A percentile compares a stretch with the other conserved stretches of the same genome.
Evolutionary conservation across 2,888 invertebrate genomes (phyloP).

Genomic region (Rhamphomyia laevipes): DNA sequence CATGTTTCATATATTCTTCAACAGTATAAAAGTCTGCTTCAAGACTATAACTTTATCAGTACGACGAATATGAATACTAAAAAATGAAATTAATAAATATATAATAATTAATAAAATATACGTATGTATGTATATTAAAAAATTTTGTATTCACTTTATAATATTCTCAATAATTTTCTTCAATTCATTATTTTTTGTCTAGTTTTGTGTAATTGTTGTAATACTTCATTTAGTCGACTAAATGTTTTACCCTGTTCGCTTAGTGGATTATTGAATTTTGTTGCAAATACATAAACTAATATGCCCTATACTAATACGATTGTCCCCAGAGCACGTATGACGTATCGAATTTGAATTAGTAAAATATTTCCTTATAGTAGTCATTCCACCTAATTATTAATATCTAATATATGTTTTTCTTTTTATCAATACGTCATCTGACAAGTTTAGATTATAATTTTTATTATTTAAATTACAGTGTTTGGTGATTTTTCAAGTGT

Average conservation of each 20-base stretch:
- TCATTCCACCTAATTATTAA: too few species aligned
- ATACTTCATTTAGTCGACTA: slow-evolving; percentile 59
- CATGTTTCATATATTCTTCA: slow-evolving; percentile 91
- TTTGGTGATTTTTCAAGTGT: too few species aligned
- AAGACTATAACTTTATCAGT: slow-evolving; percentile 91
- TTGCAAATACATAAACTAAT: slow-evolving; percentile 34
- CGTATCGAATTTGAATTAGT: slow-evolving; percentile 16
- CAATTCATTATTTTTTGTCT: slow-evolving; percentile 68
- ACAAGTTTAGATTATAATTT: too few species aligned
- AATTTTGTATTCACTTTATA: slow-evolving; percentile 41
- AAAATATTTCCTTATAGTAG: too few species aligned
- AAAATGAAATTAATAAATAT: slow-evolving; percentile 23
- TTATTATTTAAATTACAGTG: too few species aligned
- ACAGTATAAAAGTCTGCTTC: slow-evolving; percentile 93
- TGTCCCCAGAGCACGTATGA: slow-evolving; percentile 33
- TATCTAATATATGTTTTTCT: too few species aligned
- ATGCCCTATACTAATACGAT: slow-evolving; percentile 35
- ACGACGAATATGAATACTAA: slow-evolving; percentile 64
- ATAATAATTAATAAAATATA: slow-evolving; percentile 5
- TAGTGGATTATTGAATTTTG: slow-evolving; percentile 28
- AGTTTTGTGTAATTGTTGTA: slow-evolving; percentile 66
- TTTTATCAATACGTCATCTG: too few species aligned
- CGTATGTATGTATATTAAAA: not conserved
- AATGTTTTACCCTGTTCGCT: slow-evolving; percentile 41
- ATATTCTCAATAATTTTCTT: slow-evolving; percentile 55